Base-by-base conservation (phyloP, 2,797 vertebrate species). In the Falco cherrug region DNA sequence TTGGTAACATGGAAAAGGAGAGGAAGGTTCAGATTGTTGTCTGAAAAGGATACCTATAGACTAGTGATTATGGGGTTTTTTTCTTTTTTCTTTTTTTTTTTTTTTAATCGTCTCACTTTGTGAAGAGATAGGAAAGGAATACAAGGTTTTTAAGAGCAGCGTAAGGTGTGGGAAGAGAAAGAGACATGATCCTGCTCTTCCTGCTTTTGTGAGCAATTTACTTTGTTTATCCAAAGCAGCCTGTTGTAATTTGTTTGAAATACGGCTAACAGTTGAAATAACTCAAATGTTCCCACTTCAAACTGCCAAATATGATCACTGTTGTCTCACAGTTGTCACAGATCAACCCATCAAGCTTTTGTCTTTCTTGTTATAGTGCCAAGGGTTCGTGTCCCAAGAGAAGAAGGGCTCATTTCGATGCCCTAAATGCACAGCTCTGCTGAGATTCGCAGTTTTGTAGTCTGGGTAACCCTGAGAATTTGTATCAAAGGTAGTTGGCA, bases 221-320 rank as follows among this genome's bases (percentile, higher is more conserved):
- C 15, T 83, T 78, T 91, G 45, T 60, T 94, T 93, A 83, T 43
- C 28, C 29, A 86, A 75, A 89, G 31, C 53, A 87, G 22, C 9
- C 63, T 91, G 48, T 48, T 91, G 47, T 65, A 87, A 91, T 82
- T 86, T 90, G 20, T 43, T 89, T 84, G 61, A 69, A 95, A 94
- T 74, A 60, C 43, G 71, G 59, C 76, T 91, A 71, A 57, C 22
- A 59, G 19, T 91, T 89, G 48, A 95, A 96, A 89, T 80, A 59
- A 84, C 71, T 97, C 60, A 87, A 45, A 90, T 91, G 4, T 48
- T 95, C 45, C 85, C 37, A 93, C 51, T 92, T 96, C 28, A 89
- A 28, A 50, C 73, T 71, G 48, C 10, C 53, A 94, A 31, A 64
- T 91, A 70, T 33, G 68, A 83, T 95, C 26, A 63, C 84, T 84